phyloP scores from a whole-genome alignment of 2,888 invertebrate genomes.

The Coenonympha arcania region DNA sequence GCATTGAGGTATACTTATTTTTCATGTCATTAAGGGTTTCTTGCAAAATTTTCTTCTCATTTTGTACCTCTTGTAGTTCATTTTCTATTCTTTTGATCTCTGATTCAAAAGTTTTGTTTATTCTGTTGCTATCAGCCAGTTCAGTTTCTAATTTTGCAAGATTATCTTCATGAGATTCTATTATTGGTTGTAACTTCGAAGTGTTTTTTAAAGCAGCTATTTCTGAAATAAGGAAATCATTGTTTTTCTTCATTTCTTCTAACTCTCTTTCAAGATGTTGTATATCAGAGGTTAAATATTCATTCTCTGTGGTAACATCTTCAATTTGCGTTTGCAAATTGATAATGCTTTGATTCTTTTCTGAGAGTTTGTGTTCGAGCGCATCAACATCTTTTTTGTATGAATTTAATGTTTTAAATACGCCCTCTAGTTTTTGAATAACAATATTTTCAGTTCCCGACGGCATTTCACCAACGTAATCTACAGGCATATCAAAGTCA shows the following conservation, averaged over 20 bases:
- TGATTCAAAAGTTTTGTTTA: constrained; percentile 75
- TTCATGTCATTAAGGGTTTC: constrained; percentile 70
- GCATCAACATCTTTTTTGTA: constrained; percentile 75
- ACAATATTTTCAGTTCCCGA: constrained; percentile 53
- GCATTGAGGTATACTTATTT: constrained; percentile 70
- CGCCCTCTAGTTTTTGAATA: constrained; percentile 66
- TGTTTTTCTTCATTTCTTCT: constrained; percentile 79
- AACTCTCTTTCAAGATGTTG: constrained; percentile 76
- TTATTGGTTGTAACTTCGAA: constrained; percentile 80
- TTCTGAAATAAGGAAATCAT: constrained; percentile 79
- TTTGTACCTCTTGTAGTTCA: constrained; percentile 62
- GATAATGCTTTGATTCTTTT: constrained; percentile 69
- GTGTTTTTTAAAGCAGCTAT: constrained; percentile 76
- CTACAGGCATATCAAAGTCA: constrained; percentile 64
- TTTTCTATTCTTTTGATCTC: constrained; percentile 74
- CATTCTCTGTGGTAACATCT: constrained; percentile 67
- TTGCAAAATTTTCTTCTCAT: constrained; percentile 63
- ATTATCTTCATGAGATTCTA: constrained; percentile 82
- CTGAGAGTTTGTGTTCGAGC: constrained; percentile 73
- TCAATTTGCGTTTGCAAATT: constrained; percentile 73
- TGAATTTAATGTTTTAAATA: constrained; percentile 72
- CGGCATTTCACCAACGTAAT: constrained; percentile 65
- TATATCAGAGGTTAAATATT: constrained; percentile 63
- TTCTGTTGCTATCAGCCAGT: constrained; percentile 75
- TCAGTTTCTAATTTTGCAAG: constrained; percentile 77